These are phyloP conservation scores for Temnothorax curvispinosus DNA, from an alignment of 1,140 invertebrate genomes.

Conservation along the genomic window DNA sequence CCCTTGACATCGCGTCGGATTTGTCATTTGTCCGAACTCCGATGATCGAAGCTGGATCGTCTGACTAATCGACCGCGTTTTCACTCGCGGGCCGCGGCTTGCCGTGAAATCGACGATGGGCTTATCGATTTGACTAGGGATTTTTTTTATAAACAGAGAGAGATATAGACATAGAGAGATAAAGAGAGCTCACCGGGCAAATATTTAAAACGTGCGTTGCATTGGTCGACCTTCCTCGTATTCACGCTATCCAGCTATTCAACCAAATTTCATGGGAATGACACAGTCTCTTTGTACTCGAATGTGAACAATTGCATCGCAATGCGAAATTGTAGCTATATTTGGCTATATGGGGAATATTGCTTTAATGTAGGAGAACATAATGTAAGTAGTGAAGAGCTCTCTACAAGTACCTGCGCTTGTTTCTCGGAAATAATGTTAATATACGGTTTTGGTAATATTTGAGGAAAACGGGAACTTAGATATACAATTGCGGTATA, in stretches of 20 bases:
- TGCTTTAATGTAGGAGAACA: conserved; percentile 2
- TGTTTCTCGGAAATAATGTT: conserved; percentile 8
- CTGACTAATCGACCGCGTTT: neutral
- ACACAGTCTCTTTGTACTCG: conserved; percentile 5
- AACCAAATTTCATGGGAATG: conserved; percentile 2
- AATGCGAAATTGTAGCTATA: conserved; percentile 40
- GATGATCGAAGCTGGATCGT: conserved; percentile 63
- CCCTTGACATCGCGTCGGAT: conserved; percentile 72
- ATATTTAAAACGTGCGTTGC: conserved; percentile 39
- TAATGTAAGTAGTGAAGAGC: neutral
- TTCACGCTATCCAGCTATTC: conserved; percentile 5
- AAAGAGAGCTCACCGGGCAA: neutral
- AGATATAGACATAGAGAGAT: neutral
- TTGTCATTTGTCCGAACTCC: conserved; percentile 72
- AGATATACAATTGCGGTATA: neutral
- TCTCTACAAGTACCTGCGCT: neutral
- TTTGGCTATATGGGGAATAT: conserved; percentile 11
- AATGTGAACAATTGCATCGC: conserved; percentile 23
- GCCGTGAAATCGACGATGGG: conserved; percentile 19
- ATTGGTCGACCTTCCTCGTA: conserved; percentile 3
- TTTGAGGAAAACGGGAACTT: neutral
- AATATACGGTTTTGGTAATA: conserved; percentile 8
- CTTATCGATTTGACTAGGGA: conserved; percentile 25
- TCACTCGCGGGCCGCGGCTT: neutral
- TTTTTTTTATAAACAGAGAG: conserved; percentile 15